Evolutionary conservation across 2,113 vertebrate species (phyloP).

Genomic region (Emydocephalus ijimae): DNA sequence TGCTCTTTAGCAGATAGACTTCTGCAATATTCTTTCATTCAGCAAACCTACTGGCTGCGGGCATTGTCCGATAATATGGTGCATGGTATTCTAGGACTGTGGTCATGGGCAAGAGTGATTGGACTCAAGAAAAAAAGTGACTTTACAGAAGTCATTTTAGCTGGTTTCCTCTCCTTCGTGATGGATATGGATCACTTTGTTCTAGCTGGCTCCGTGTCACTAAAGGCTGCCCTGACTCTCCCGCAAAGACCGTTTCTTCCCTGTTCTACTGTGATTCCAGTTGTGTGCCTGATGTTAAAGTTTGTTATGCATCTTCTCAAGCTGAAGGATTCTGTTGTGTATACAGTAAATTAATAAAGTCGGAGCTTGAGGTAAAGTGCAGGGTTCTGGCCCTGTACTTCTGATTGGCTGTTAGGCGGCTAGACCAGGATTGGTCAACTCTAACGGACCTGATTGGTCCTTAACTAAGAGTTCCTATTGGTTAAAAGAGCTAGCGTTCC

Average conservation of each 20-base stretch:
- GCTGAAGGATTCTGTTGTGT: constrained; percentile 90
- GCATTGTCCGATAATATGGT: constrained; percentile 84
- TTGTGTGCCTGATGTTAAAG: constrained; percentile 81
- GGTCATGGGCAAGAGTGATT: constrained; percentile 92
- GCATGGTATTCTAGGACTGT: constrained; percentile 86
- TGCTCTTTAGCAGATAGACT: constrained; percentile 82
- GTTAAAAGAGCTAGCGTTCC: no score
- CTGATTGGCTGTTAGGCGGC: no score
- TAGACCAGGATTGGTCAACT: no score
- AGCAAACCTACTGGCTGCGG: constrained; percentile 85
- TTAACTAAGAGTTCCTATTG: no score
- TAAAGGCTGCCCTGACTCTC: constrained; percentile 88
- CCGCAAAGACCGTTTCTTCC: constrained; percentile 88
- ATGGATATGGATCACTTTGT: constrained; percentile 94
- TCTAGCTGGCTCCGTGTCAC: constrained; percentile 85
- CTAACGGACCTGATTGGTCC: no score
- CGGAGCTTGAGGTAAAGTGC: no score
- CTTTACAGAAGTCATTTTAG: constrained; percentile 84
- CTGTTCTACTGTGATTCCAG: constrained; percentile 88
- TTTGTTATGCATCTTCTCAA: constrained; percentile 83
- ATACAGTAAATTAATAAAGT: no score
- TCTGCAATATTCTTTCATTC: constrained; percentile 79
- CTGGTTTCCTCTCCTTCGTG: constrained; percentile 87
- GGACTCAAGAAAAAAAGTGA: constrained; percentile 90
- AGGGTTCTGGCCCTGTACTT: no score